These are phyloP conservation scores for Toxostoma redivivum DNA, from an alignment of 2,113 vertebrate genomes.

Conservation along the genomic window DNA sequence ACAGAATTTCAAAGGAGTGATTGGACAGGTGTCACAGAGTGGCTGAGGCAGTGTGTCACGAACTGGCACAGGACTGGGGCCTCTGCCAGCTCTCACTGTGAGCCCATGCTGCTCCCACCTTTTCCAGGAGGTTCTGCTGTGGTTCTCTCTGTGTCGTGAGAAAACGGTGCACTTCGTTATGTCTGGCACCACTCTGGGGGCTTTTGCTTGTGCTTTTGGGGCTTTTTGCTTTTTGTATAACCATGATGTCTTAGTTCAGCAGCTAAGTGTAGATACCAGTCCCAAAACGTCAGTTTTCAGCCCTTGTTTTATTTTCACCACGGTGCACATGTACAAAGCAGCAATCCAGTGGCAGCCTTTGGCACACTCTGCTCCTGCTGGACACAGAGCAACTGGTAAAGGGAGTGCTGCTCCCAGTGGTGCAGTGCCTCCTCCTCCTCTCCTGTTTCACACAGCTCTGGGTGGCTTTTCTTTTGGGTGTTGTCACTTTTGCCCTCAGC, in stretches of 20 bases:
- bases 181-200: background rate
- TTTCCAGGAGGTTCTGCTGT: background rate
- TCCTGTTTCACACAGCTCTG: background rate
- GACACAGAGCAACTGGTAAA: background rate
- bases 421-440: background rate
- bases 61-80: background rate
- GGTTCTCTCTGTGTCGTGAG: background rate
- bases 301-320: background rate
- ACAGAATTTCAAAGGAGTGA: background rate
- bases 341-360: background rate
- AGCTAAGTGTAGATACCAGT: background rate
- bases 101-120: background rate
- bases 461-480: background rate
- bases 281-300: background rate
- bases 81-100: background rate
- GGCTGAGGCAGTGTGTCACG: background rate
- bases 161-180: background rate
- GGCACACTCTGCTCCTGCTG: rapidly evolving
- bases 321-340: background rate
- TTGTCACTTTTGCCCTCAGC: background rate
- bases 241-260: background rate
- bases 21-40: background rate
- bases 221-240: background rate
- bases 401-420: background rate
- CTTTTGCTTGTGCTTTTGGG: background rate